phyloP scores from a whole-genome alignment of 2,797 vertebrate genomes.

The Uromys caudimaculatus region DNA sequence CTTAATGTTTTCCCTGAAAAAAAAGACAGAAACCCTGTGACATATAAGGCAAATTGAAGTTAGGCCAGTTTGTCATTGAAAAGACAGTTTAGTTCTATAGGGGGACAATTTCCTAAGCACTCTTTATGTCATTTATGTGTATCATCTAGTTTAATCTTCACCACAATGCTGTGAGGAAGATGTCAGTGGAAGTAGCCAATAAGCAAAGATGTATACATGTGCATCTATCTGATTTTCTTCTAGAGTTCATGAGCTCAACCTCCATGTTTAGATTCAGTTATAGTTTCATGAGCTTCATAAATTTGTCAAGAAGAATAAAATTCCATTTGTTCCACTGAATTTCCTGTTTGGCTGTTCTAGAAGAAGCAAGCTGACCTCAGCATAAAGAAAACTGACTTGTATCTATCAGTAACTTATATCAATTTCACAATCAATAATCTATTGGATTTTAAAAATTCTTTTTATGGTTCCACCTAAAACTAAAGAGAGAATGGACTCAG shows the following conservation, averaged over 20 bases:
- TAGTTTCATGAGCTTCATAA: background rate
- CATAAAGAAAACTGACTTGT: background rate
- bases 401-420: background rate
- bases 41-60: background rate
- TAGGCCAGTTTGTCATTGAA: background rate
- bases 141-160: background rate
- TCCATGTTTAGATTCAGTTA: background rate
- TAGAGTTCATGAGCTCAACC: background rate
- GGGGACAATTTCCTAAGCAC: background rate
- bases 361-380: background rate
- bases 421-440: background rate
- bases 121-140: background rate
- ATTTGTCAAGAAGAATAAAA: background rate
- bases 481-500: background rate
- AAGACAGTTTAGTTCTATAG: background rate
- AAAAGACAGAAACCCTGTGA: background rate
- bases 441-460: conserved; percentile 21
- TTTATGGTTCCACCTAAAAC: background rate
- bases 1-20: background rate
- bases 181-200: background rate
- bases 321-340: background rate
- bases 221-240: background rate
- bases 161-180: background rate
- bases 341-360: background rate
- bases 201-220: background rate